These are phyloP conservation scores for Cyanoramphus novaezelandiae DNA, from an alignment of 2,113 vertebrate genomes.

Conservation along the genomic window DNA sequence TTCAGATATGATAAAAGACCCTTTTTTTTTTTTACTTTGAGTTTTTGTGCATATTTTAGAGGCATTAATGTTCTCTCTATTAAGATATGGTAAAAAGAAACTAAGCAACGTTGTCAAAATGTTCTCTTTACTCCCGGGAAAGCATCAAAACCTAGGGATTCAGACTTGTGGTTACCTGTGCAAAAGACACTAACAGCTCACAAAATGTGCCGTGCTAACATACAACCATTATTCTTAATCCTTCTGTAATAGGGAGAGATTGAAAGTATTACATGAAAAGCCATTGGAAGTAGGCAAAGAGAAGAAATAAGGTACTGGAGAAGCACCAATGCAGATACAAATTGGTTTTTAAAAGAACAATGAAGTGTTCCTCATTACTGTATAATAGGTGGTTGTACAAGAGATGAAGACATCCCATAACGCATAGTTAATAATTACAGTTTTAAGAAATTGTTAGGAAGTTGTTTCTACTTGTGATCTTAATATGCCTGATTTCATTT, in stretches of 20 bases:
- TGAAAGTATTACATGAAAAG: not conserved
- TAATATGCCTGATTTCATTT: conserved; percentile 25
- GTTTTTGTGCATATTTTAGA: not conserved
- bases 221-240: not conserved
- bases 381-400: not conserved
- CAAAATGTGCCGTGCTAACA: not conserved
- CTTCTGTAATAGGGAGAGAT: not conserved
- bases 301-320: not conserved
- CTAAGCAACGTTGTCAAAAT: not conserved
- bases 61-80: not conserved
- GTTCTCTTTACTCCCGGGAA: not conserved
- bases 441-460: not conserved
- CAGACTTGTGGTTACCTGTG: not conserved
- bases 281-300: not conserved
- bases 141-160: not conserved
- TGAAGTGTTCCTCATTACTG: not conserved
- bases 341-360: not conserved
- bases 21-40: not conserved
- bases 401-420: not conserved
- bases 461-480: not conserved
- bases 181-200: not conserved
- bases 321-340: not conserved
- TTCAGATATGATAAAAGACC: not conserved
- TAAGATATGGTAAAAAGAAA: not conserved
- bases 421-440: not conserved